Evolutionary conservation across 2,888 invertebrate species (phyloP), one percentile per base, ranked within the genome.

Genomic region (Anticlea derivata): DNA sequence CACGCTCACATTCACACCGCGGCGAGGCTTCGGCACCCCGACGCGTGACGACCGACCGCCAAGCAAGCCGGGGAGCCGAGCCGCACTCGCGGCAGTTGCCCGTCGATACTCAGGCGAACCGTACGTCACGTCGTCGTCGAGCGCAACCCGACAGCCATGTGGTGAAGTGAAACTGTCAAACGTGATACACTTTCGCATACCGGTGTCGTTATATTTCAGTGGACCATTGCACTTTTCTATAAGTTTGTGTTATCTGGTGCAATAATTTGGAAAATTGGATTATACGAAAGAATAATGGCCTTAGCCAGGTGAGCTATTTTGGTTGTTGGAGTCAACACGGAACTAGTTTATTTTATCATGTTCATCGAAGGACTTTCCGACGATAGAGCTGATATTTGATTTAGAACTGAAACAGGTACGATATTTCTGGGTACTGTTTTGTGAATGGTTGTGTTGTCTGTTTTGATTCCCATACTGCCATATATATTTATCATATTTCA

Each of bases 281-380:
- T 89, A 81, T 86, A 86, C 87, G 82, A 86, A 83, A 80, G 84
- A 83, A 89, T 86, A 82, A 90, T 90, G 90, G 90, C 90, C 86
- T 89, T 90, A 90, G 90, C 90, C 84, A 90, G 90, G 90, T 90
- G 82, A 89, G 90, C 83, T 90, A 89, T 90, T 89, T 88, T 83
- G 75, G 87, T 86, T 87, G 86, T 82, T 88, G 82, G 78, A 86
- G 86, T 86, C 86, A 87, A 88, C 86, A 74, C 88, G 88, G 88
- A 89, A 89, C 84, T 87, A 81, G 81, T 86, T 83, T 84, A 80
- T 83, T 86, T 86, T 83, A 83, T 81, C 80, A 80, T 84, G 75
- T 74, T 78, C 79, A 73, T 80, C 83, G 83, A 86, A 83, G 85
- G 83, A 84, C 80, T 79, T 78, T 79, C 68, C 77, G 77, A 71